A percentile compares a stretch with the other conserved stretches of the same genome.
These are phyloP conservation scores for Polyommatus icarus DNA, from an alignment of 2,888 invertebrate species.

Conservation along the genomic window DNA sequence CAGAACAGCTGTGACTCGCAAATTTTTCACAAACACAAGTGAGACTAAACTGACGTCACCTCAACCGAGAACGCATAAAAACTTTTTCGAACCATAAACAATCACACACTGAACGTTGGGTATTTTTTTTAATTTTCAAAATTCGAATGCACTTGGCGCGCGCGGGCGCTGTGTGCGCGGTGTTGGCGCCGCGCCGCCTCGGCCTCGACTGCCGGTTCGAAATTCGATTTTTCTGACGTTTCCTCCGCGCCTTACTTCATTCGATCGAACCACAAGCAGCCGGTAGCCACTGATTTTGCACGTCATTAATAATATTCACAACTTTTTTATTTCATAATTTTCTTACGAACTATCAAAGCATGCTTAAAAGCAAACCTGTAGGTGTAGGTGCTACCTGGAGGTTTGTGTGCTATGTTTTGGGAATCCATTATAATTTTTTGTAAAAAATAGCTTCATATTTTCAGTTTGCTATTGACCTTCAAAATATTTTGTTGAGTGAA, in stretches of 20 bases:
- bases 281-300: conserved; percentile 76
- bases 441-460: not conserved
- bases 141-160: conserved; percentile 52
- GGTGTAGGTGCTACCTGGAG: not conserved
- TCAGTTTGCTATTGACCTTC: not conserved
- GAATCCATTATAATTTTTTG: not conserved
- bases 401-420: not conserved
- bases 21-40: conserved; percentile 34
- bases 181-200: conserved; percentile 76
- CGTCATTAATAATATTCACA: conserved; percentile 48
- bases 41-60: conserved; percentile 68
- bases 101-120: conserved; percentile 43
- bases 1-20: conserved; percentile 25
- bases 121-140: conserved; percentile 45
- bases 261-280: conserved; percentile 78
- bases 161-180: conserved; percentile 70
- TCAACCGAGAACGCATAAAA: conserved; percentile 42
- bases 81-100: conserved; percentile 20
- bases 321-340: conserved; percentile 8
- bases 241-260: conserved; percentile 74
- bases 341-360: not conserved
- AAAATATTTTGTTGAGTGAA: not conserved
- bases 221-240: conserved; percentile 80
- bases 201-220: conserved; percentile 77
- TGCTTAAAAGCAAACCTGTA: not conserved